Base-by-base conservation (phyloP, 2,888 invertebrate genomes). In the Lacanobia wlatinum region DNA sequence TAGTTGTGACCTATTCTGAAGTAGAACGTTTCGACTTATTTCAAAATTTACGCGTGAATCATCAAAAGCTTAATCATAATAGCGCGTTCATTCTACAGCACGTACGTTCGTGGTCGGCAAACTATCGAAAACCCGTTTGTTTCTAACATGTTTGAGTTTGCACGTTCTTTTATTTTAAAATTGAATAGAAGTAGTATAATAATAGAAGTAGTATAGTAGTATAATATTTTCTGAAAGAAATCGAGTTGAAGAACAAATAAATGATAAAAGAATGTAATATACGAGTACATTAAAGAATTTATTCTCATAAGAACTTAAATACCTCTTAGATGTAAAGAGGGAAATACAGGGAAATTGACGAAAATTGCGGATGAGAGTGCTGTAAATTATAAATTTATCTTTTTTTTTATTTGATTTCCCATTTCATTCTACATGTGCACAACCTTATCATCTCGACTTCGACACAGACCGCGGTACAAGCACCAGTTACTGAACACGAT, bases 101-200 rank as follows among this genome's bases (percentile, higher is more conserved):
- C 80, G 81, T 73, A 73, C 69, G 50, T 53, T 73, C 14, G 81
- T 28, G 81, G 77, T 80, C n/a, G 28, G 61, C 48, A 64, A 70
- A 48, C 53, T 64, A 23, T 52, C 40, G 18, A 59, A 71, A 65
- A 65, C 21, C 12, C n/a, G 12, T 16, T 59, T 28, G 18, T 38
- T 66, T 50, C 23, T 28, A 58, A 48, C n/a, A 8, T 3, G 48
- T 69, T 70, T 38, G 28, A 53, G 48, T 56, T 53, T 50, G 16
- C 10, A 50, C 34, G n/a, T 2, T 55, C 53, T 18, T 34, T 0
- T 9, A 53, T 55, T 76, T 58, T 34, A 8, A 21, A 48, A 34
- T 18, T 52, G 10, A 10, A 58, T 52, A 16, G 23, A 61, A 34
- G n/a, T n/a, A 14, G 10, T 14, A 6, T 56, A n/a, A 23, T n/a